Conservation (phyloP, 2,888 invertebrate species). For the Lasius platythorax region DNA sequence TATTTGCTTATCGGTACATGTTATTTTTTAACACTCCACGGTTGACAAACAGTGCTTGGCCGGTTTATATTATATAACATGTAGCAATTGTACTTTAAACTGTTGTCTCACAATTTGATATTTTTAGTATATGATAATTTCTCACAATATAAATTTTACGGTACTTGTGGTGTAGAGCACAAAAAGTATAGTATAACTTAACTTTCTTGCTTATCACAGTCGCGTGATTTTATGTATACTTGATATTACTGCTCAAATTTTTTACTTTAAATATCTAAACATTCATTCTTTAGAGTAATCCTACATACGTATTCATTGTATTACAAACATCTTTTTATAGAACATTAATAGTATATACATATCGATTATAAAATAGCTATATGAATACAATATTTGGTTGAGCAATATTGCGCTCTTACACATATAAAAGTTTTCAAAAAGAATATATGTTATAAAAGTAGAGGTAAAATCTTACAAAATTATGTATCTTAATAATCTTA, state of each 20-base stretch:
- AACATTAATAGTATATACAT: constrained; percentile 54
- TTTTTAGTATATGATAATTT: constrained; percentile 14
- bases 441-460: constrained; percentile 52
- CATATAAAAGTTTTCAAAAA: constrained; percentile 62
- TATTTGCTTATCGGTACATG: not conserved
- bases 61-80: not conserved
- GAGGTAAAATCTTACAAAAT: constrained; percentile 63
- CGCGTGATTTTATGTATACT: constrained; percentile 68
- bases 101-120: not conserved
- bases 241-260: constrained; percentile 64
- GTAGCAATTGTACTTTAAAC: not conserved
- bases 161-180: not conserved
- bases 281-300: constrained; percentile 54
- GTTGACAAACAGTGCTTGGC: not conserved
- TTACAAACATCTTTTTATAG: constrained; percentile 35
- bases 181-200: constrained; percentile 31
- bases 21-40: not conserved
- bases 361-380: constrained; percentile 50
- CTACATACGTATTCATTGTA: constrained; percentile 32
- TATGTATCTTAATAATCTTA: constrained; percentile 44
- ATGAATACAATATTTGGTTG: constrained; percentile 66
- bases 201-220: constrained; percentile 71
- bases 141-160: not conserved
- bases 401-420: constrained; percentile 57
- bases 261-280: constrained; percentile 41